These are phyloP conservation scores for Mimas tiliae DNA, from an alignment of 2,888 invertebrate species.

Conservation along the genomic window DNA sequence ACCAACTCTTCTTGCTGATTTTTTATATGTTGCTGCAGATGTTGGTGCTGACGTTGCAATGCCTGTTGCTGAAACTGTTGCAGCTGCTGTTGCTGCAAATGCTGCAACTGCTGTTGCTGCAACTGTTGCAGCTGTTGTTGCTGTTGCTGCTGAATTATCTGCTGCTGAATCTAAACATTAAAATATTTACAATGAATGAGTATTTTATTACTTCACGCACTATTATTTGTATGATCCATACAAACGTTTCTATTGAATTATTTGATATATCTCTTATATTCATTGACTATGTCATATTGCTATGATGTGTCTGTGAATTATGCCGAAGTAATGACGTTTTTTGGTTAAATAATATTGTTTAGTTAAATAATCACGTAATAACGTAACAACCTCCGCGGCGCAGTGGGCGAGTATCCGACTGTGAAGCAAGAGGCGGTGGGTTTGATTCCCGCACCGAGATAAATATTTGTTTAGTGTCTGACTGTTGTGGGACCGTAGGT, in stretches of 20 bases:
- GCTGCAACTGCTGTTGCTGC: slow-evolving; percentile 61
- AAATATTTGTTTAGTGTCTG: too few species aligned
- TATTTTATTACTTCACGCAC: background rate
- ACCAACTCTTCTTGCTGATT: slow-evolving; percentile 83
- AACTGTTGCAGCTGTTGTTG: slow-evolving; percentile 65
- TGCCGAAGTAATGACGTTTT: background rate
- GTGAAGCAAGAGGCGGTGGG: too few species aligned
- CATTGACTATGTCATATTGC: background rate
- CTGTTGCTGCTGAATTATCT: slow-evolving; percentile 77
- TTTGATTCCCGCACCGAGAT: too few species aligned
- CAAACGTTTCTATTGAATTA: background rate
- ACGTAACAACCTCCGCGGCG: background rate
- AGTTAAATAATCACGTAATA: background rate
- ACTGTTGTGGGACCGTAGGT: too few species aligned
- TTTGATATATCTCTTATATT: background rate
- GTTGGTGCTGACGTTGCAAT: slow-evolving; percentile 73
- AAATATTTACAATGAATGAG: background rate
- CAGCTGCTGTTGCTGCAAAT: slow-evolving; percentile 64
- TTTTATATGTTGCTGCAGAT: slow-evolving; percentile 86
- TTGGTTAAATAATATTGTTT: background rate
- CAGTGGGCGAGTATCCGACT: too few species aligned
- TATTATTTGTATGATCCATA: background rate
- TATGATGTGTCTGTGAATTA: background rate
- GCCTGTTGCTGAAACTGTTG: slow-evolving; percentile 67
- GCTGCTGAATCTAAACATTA: slow-evolving; percentile 68